Percentiles rank a stretch among this genome's conserved stretches.
These are phyloP conservation scores for Cnemophilus loriae DNA, from an alignment of 2,113 vertebrate genomes.

Conservation along the genomic window DNA sequence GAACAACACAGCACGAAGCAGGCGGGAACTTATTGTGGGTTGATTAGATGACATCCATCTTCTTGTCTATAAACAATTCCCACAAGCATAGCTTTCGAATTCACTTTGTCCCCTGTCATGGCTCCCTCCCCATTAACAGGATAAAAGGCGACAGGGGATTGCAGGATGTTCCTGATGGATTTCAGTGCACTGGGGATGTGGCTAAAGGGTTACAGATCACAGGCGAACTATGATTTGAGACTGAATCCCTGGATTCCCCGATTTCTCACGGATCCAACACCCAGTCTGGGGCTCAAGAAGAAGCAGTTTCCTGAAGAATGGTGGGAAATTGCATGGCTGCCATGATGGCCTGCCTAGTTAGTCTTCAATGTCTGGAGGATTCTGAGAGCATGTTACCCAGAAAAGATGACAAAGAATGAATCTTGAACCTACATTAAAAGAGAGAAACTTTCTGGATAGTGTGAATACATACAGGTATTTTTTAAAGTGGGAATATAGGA, in stretches of 20 bases:
- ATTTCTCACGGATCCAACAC: background rate
- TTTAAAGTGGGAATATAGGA: background rate
- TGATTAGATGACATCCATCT: conserved; percentile 35
- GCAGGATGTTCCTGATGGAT: background rate
- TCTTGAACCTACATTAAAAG: background rate
- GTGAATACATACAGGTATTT: background rate
- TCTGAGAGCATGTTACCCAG: background rate
- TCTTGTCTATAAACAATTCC: conserved; percentile 15
- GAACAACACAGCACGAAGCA: background rate
- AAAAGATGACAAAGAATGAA: background rate
- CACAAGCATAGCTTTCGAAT: background rate
- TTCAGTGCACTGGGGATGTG: background rate
- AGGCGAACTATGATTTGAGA: background rate
- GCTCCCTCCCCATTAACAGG: background rate
- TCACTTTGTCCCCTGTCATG: background rate
- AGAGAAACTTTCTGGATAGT: background rate
- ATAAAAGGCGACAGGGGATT: background rate
- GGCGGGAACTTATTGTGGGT: background rate
- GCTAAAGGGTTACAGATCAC: background rate
- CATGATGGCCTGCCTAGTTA: background rate
- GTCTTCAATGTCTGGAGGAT: background rate
- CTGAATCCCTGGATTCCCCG: background rate
- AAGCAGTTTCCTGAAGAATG: background rate
- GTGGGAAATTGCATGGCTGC: background rate
- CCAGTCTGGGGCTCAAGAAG: background rate